Conservation (phyloP, 35 echinoderm and acorn worm species). For the Apostichopus parvimensis region DNA sequence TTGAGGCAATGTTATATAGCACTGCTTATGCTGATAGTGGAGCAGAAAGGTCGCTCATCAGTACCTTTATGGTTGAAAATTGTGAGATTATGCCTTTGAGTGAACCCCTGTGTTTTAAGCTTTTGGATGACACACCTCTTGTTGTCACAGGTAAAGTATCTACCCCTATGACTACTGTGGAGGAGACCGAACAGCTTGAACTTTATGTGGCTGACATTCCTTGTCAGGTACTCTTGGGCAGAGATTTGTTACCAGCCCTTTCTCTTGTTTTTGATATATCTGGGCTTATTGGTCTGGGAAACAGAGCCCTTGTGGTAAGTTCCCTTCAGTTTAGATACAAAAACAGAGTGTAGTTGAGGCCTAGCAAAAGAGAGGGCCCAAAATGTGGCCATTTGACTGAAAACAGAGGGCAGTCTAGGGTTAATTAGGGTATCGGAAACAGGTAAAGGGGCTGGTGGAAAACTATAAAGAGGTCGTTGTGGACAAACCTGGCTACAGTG, state of each 20-base stretch:
- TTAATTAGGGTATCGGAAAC: background rate
- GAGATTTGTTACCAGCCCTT: background rate
- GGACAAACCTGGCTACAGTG: background rate
- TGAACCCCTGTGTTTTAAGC: background rate
- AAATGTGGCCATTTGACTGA: background rate
- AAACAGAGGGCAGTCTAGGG: background rate
- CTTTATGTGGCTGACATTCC: background rate
- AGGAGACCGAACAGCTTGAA: background rate
- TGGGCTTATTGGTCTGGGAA: background rate
- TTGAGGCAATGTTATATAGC: too few species aligned
- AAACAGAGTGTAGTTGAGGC: background rate
- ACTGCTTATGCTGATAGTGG: background rate
- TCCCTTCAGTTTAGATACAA: background rate
- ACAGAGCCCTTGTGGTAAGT: background rate
- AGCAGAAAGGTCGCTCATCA: background rate
- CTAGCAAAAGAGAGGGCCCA: background rate
- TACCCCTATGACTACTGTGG: background rate
- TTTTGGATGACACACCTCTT: background rate
- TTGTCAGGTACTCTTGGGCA: background rate
- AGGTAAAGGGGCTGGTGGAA: background rate
- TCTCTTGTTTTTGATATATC: background rate
- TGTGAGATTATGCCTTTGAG: background rate
- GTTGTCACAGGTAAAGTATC: background rate
- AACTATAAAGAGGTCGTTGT: slow-evolving; percentile 14
- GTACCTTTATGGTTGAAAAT: background rate